Evolutionary conservation across 1,140 invertebrate genomes (phyloP).

Genomic region (Procambarus clarkii): DNA sequence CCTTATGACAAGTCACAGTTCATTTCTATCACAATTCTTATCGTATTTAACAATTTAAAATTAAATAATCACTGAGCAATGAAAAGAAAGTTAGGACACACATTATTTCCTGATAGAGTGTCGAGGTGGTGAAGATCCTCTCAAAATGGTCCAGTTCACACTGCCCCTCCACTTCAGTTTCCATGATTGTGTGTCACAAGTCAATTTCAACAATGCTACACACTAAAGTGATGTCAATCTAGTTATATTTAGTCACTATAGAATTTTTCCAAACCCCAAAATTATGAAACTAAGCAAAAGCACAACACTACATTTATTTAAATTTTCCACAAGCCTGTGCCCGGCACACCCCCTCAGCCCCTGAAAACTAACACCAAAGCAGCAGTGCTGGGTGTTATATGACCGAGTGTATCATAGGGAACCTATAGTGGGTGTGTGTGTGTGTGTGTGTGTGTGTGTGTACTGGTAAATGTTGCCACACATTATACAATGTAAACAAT

Average conservation of each 20-base stretch:
- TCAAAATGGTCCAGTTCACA: constrained; percentile 48
- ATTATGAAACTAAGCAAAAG: too few relatives aligned
- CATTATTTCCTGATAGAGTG: constrained; percentile 47
- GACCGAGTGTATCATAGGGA: not conserved
- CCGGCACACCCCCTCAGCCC: not conserved
- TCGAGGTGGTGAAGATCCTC: constrained; percentile 52
- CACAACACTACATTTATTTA: not conserved
- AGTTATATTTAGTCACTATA: too few relatives aligned
- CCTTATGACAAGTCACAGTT: too few relatives aligned
- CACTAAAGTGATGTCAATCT: too few relatives aligned
- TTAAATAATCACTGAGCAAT: too few relatives aligned
- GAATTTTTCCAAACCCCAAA: too few relatives aligned
- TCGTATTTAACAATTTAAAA: too few relatives aligned
- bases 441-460: too few relatives aligned
- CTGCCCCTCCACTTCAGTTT: not conserved
- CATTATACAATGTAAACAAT: too few relatives aligned
- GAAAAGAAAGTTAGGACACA: constrained; percentile 7
- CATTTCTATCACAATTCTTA: too few relatives aligned
- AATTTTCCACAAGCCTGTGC: not conserved
- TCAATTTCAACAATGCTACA: too few relatives aligned
- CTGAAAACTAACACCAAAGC: not conserved
- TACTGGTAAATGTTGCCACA: not conserved
- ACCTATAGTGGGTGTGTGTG: not conserved
- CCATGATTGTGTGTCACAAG: not conserved
- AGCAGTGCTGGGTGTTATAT: not conserved